Conservation (phyloP, 2,797 vertebrate species). For the Labroides dimidiatus region DNA sequence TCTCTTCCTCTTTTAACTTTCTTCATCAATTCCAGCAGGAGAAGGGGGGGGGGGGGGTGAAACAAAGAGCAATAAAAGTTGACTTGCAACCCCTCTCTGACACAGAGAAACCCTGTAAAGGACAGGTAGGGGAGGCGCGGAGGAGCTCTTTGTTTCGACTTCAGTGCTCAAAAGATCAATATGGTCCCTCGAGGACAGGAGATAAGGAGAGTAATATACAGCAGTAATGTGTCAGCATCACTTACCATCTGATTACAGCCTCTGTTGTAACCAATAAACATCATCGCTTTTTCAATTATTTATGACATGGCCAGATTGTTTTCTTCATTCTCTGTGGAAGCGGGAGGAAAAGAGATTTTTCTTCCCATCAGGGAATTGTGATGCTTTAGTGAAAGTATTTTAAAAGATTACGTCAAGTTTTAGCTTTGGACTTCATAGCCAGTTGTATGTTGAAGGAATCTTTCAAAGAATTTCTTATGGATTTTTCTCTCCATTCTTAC, state of each 20-base stretch:
- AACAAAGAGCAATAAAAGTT: constrained; percentile 33
- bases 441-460: neutral
- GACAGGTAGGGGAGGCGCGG: constrained; percentile 6
- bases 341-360: constrained; percentile 7
- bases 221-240: constrained; percentile 49
- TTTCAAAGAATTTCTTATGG: neutral
- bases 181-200: constrained; percentile 28
- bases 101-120: constrained; percentile 29
- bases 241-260: constrained; percentile 46
- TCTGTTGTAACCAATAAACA: constrained; percentile 44
- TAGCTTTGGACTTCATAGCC: neutral
- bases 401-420: neutral
- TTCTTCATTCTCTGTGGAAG: constrained; percentile 26
- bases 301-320: constrained; percentile 21
- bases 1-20: constrained; percentile 11
- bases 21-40: constrained; percentile 3
- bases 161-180: constrained; percentile 48
- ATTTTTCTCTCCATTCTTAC: neutral
- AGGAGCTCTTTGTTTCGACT: constrained; percentile 42
- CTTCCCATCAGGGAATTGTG: neutral
- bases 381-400: neutral
- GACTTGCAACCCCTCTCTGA: constrained; percentile 16
- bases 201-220: constrained; percentile 49
- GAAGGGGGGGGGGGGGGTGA: neutral
- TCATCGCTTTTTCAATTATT: constrained; percentile 39